Evolutionary conservation across 2,113 vertebrate genomes (phyloP).

Genomic region (Chrysemys picta): DNA sequence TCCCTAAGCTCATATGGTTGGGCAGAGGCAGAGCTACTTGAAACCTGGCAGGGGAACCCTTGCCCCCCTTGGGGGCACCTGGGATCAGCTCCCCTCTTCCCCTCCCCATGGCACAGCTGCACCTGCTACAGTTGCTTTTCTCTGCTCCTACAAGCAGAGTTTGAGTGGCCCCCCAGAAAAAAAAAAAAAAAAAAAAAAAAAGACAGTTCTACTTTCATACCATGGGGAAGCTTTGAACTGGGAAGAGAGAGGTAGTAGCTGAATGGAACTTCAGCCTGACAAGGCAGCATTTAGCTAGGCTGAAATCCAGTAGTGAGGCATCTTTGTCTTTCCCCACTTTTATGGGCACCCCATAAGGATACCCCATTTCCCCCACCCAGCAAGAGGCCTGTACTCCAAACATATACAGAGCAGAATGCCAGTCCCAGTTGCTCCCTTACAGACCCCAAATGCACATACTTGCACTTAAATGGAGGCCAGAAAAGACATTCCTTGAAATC

Average conservation of each 20-base stretch:
- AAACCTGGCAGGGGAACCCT: neutral
- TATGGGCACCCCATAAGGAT: neutral
- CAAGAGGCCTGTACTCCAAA: fast-evolving
- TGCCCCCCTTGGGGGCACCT: neutral
- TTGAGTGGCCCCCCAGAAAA: neutral
- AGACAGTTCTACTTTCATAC: fast-evolving
- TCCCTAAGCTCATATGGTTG: neutral
- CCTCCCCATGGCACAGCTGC: fast-evolving
- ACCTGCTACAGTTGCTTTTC: neutral
- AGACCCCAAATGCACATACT: fast-evolving
- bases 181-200: neutral
- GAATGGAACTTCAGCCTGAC: neutral
- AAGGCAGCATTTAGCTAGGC: neutral
- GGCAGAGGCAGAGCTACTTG: neutral
- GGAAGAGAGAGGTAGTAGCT: neutral
- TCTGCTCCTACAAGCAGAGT: neutral
- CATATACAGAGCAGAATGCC: fast-evolving
- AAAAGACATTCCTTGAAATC: conserved; percentile 38
- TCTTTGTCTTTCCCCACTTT: neutral
- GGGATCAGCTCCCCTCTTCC: fast-evolving
- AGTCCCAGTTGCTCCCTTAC: neutral
- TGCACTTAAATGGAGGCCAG: neutral
- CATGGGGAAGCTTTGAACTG: neutral
- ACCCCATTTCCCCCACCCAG: fast-evolving
- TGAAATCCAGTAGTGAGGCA: neutral